Evolutionary conservation across 2,888 invertebrate species (phyloP).

Genomic region (Andrena dorsata): DNA sequence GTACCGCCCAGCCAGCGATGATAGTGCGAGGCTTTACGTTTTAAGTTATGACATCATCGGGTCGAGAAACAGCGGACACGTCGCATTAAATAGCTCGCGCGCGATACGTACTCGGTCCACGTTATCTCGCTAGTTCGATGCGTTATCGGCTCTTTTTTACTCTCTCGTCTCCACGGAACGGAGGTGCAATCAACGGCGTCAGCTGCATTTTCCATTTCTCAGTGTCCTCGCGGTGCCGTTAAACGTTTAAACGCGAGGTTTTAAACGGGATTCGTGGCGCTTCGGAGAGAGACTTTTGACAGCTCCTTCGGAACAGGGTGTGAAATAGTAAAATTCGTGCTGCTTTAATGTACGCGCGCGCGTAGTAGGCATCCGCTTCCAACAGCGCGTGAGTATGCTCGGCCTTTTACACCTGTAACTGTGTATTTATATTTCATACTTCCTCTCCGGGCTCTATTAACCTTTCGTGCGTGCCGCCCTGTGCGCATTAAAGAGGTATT

Average conservation of each 20-base stretch:
- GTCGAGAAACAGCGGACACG: slow-evolving; percentile 73
- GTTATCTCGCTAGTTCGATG: slow-evolving; percentile 33
- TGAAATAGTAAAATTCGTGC: not conserved
- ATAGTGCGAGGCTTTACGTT: slow-evolving; percentile 77
- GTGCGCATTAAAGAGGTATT: not conserved
- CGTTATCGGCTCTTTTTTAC: slow-evolving; percentile 22
- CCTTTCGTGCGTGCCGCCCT: not conserved
- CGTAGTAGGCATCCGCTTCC: not conserved
- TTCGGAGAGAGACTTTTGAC: not conserved
- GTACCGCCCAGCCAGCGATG: slow-evolving; percentile 52
- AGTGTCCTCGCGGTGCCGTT: not conserved
- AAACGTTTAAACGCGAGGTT: not conserved
- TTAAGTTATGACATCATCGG: slow-evolving; percentile 82
- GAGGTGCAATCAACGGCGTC: not conserved
- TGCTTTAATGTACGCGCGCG: not conserved
- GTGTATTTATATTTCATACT: not conserved
- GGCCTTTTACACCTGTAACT: not conserved
- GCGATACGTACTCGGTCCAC: slow-evolving; percentile 32
- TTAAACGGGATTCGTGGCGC: not conserved
- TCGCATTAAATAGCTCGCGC: slow-evolving; percentile 57
- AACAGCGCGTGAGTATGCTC: not conserved
- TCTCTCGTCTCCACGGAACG: not conserved
- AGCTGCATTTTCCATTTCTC: not conserved
- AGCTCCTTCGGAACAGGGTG: not conserved
- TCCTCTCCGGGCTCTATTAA: not conserved